Conservation (phyloP, 2,888 invertebrate species). For the Lithophane ornitopus region DNA sequence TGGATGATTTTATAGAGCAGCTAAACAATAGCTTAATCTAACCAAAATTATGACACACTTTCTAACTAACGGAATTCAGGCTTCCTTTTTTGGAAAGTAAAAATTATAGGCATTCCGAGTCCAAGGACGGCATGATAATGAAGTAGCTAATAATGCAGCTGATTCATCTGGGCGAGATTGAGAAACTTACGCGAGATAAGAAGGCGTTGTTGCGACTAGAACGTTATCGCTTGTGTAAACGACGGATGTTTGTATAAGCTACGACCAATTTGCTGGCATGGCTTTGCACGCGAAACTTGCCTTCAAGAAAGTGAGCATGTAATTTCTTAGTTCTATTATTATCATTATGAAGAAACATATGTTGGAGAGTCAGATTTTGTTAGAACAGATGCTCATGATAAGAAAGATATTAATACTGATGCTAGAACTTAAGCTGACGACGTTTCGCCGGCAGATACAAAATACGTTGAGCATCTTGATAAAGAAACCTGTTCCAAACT, state of each 20-base stretch:
- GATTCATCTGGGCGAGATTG: slow-evolving; percentile 68
- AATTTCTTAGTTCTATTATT: slow-evolving; percentile 44
- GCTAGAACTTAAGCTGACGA: slow-evolving; percentile 11
- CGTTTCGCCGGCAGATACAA: slow-evolving; percentile 12
- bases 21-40: slow-evolving; percentile 1
- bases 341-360: slow-evolving; percentile 31
- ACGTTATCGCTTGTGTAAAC: slow-evolving; percentile 81
- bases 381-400: slow-evolving; percentile 22
- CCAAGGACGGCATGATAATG: slow-evolving; percentile 59
- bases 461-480: slow-evolving; percentile 24
- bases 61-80: slow-evolving; percentile 35
- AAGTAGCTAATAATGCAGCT: slow-evolving; percentile 55
- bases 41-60: slow-evolving; percentile 32
- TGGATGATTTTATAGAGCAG: not conserved
- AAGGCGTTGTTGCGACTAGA: slow-evolving; percentile 67
- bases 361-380: slow-evolving; percentile 16
- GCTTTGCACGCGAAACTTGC: slow-evolving; percentile 64
- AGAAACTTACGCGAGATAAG: slow-evolving; percentile 77
- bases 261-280: slow-evolving; percentile 70
- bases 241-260: slow-evolving; percentile 83
- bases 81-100: slow-evolving; percentile 30
- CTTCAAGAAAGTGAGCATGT: slow-evolving; percentile 54
- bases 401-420: slow-evolving; percentile 17
- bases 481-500: slow-evolving; percentile 40
- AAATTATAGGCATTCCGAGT: slow-evolving; percentile 34